Conservation (phyloP, 2,113 vertebrate genomes). For the Pteronura brasiliensis region DNA sequence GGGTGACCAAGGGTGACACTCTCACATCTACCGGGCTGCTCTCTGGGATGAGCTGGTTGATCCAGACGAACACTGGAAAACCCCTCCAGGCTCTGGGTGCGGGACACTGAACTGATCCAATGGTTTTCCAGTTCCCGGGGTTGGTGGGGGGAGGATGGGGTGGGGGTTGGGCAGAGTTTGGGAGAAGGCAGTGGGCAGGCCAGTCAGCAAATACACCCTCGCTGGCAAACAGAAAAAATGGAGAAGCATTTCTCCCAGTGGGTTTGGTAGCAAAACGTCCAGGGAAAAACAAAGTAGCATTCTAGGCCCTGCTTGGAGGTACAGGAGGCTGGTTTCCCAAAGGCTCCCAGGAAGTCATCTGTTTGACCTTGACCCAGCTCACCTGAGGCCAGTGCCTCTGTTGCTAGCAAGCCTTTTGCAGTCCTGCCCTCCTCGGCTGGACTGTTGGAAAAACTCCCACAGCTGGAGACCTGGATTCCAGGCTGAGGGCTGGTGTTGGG, state of each 20-base stretch:
- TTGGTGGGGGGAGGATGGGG: no score
- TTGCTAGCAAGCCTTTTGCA: neutral
- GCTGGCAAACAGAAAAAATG: neutral
- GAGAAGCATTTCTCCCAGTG: neutral
- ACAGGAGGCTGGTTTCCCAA: neutral
- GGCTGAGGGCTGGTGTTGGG: neutral
- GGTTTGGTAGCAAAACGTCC: no score
- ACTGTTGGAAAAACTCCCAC: rapidly evolving
- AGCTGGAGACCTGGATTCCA: neutral
- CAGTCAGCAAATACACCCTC: neutral
- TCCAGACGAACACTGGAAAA: no score
- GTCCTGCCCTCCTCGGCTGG: neutral
- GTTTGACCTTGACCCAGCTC: neutral
- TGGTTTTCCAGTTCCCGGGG: neutral
- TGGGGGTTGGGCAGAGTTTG: neutral
- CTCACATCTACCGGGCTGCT: neutral
- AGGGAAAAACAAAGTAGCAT: neutral
- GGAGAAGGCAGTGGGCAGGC: neutral
- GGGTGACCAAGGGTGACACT: neutral
- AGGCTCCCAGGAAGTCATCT: neutral
- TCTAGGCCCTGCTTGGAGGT: neutral
- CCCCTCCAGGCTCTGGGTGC: neutral
- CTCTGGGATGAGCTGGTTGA: neutral
- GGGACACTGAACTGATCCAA: neutral
- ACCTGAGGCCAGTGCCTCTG: neutral